Evolutionary conservation across 2,888 invertebrate genomes (phyloP).

Genomic region (Nomada flava): DNA sequence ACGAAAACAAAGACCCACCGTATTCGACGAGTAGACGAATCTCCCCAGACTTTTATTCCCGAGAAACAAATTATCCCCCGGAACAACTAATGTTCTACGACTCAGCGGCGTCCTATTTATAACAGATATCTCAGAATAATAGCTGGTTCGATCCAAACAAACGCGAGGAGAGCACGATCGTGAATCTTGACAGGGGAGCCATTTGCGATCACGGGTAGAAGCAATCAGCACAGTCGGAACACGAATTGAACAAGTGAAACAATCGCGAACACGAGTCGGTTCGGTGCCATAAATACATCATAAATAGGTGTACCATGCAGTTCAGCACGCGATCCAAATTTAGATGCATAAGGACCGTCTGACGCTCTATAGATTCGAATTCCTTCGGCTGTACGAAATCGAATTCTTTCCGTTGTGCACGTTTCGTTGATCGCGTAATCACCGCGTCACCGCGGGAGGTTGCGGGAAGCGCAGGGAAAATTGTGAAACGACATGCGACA

Average conservation of each 20-base stretch:
- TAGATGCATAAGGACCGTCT: slow-evolving; percentile 23
- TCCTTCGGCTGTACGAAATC: not conserved
- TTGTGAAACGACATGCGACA: not conserved
- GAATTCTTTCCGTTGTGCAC: not conserved
- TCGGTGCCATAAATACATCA: slow-evolving; percentile 56
- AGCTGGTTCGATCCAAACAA: too few species aligned
- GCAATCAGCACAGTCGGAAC: not conserved
- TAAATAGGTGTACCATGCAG: slow-evolving; percentile 51
- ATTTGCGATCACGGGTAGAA: not conserved
- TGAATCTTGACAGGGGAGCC: too few species aligned
- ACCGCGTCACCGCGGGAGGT: not conserved
- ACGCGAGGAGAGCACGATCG: too few species aligned
- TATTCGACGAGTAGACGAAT: not conserved
- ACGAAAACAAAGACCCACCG: slow-evolving; percentile 31
- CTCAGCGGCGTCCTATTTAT: too few species aligned
- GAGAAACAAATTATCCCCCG: not conserved
- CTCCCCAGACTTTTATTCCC: not conserved
- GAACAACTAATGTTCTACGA: not conserved
- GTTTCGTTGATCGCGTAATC: not conserved
- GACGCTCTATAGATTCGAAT: not conserved
- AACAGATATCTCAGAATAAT: too few species aligned
- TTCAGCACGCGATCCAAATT: slow-evolving; percentile 46
- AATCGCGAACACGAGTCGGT: slow-evolving; percentile 39
- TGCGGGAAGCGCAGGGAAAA: not conserved
- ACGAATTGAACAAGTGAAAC: slow-evolving; percentile 24